Percentiles rank a stretch among this genome's conserved stretches.
These are phyloP conservation scores for Intellagama lesueurii DNA, from an alignment of 2,797 vertebrate species.

Conservation along the genomic window DNA sequence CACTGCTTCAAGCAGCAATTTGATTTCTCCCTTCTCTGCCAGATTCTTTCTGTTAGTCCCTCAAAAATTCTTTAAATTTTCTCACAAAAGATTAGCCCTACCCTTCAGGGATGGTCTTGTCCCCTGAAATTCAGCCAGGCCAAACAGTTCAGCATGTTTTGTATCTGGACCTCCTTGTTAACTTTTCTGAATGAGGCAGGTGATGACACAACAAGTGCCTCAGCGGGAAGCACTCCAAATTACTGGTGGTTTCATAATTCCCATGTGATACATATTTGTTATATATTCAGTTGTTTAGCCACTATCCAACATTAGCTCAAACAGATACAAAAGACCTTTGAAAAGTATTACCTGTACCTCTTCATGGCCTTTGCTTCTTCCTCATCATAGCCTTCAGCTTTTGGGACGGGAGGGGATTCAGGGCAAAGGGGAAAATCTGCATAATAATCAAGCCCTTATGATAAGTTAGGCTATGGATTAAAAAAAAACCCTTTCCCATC, in stretches of 20 bases:
- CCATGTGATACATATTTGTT: not conserved
- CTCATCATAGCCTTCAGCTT: not conserved
- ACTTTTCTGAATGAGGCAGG: not conserved
- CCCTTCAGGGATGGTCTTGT: not conserved
- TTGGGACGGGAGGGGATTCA: not conserved
- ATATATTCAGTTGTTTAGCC: not conserved
- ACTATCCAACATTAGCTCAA: not conserved
- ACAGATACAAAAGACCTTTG: not conserved
- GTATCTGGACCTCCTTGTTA: not conserved
- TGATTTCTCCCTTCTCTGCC: not conserved
- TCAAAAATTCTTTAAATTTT: constrained; percentile 7
- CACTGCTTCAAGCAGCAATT: not conserved
- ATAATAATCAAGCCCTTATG: constrained; percentile 36
- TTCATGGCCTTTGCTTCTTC: not conserved
- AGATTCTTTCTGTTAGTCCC: not conserved
- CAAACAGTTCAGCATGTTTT: not conserved
- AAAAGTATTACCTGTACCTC: not conserved
- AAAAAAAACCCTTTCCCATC: constrained; percentile 34
- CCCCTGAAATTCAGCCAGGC: not conserved
- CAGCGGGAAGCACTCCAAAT: not conserved
- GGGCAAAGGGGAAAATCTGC: constrained; percentile 10
- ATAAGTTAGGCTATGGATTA: not conserved
- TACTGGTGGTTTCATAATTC: not conserved
- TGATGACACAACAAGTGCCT: not conserved
- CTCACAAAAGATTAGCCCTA: not conserved